These are phyloP conservation scores for Podilymbus podiceps DNA, from an alignment of 2,113 vertebrate species.

Conservation along the genomic window DNA sequence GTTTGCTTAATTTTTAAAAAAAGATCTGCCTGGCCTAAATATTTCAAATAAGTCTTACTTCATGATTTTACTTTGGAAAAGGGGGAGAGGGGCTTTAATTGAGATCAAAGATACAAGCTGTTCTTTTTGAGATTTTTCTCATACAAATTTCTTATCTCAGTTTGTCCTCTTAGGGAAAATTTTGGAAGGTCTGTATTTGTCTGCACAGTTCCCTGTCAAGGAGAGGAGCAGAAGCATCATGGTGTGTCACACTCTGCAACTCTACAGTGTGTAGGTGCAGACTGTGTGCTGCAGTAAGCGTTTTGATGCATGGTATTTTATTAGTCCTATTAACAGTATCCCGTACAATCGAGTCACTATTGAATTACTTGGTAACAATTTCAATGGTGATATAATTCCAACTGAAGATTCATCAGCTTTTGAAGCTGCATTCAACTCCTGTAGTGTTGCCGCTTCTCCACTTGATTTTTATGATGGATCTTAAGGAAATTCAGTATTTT, in stretches of 20 bases:
- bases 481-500: neutral
- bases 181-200: neutral
- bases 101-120: neutral
- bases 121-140: neutral
- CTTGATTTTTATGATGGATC: neutral
- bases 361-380: neutral
- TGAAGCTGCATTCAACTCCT: neutral
- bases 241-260: neutral
- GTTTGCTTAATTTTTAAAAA: neutral
- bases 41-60: neutral
- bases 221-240: neutral
- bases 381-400: neutral
- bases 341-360: neutral
- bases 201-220: neutral
- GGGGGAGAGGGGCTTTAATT: neutral
- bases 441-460: neutral
- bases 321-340: neutral
- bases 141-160: neutral
- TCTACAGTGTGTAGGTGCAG: neutral
- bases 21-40: neutral
- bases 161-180: neutral
- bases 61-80: neutral
- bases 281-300: neutral
- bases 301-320: neutral
- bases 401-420: neutral